A percentile compares a stretch with the other conserved stretches of the same genome.
phyloP scores from a whole-genome alignment of 1,140 invertebrate species.

The Apis mellifera region DNA sequence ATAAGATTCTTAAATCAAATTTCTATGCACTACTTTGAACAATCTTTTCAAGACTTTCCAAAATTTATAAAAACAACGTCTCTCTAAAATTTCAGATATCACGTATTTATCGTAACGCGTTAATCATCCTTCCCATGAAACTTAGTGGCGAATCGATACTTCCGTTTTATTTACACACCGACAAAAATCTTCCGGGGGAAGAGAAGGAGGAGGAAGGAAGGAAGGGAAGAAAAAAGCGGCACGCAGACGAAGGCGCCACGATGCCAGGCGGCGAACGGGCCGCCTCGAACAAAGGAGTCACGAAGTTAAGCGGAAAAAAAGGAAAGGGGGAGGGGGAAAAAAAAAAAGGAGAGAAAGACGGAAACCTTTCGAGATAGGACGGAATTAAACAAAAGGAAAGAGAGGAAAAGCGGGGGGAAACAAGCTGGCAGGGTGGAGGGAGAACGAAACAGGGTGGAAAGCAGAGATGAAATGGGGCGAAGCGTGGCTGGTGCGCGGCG shows the following conservation, averaged over 20 bases:
- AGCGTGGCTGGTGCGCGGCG: conserved; percentile 68
- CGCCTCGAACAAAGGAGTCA: conserved; percentile 26
- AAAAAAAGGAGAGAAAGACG: background rate
- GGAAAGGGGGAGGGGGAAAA: background rate
- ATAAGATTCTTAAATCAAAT: too few relatives aligned
- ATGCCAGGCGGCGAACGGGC: background rate
- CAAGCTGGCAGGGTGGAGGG: conserved; percentile 24
- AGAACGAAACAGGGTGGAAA: conserved; percentile 28
- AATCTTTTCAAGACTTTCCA: too few relatives aligned
- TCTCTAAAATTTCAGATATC: too few relatives aligned
- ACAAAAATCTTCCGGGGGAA: too few relatives aligned
- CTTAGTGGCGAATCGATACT: background rate
- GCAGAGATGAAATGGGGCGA: conserved; percentile 71
- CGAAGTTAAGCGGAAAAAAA: conserved; percentile 13
- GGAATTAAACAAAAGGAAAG: conserved; percentile 32
- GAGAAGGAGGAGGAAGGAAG: too few relatives aligned
- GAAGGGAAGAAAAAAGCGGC: conserved; percentile 2
- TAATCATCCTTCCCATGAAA: background rate
- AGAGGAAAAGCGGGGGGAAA: conserved; percentile 10
- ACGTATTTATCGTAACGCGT: background rate
- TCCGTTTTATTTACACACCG: too few relatives aligned
- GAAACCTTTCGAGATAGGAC: conserved; percentile 12
- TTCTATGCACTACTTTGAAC: too few relatives aligned
- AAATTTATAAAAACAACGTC: too few relatives aligned
- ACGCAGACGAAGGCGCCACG: background rate